These are phyloP conservation scores for Daboia siamensis DNA, from an alignment of 2,113 vertebrate genomes.

Conservation along the genomic window DNA sequence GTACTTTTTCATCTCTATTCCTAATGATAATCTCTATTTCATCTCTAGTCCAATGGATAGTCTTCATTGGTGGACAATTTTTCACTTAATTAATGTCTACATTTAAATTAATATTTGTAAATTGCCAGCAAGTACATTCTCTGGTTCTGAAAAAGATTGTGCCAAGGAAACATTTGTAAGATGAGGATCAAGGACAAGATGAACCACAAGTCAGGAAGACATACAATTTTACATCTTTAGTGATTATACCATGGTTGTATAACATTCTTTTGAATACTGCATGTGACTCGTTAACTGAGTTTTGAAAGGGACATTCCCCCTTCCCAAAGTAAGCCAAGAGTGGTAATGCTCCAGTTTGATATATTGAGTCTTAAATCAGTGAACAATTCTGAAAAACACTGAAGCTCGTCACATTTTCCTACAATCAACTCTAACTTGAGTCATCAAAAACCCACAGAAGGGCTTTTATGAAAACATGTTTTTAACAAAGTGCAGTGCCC, in stretches of 20 bases:
- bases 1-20: neutral
- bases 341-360: conserved; percentile 7
- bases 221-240: conserved; percentile 14
- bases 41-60: neutral
- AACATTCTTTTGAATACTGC: neutral
- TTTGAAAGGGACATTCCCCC: neutral
- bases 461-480: conserved; percentile 27
- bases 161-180: conserved; percentile 10
- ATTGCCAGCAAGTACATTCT: neutral
- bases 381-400: conserved; percentile 40
- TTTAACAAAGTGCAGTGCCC: conserved; percentile 31
- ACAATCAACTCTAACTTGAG: conserved; percentile 55
- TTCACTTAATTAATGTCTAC: neutral
- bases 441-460: conserved; percentile 44
- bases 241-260: conserved; percentile 9
- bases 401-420: conserved; percentile 39
- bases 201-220: conserved; percentile 6
- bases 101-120: neutral
- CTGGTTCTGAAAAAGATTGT: neutral
- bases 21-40: neutral
- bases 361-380: conserved; percentile 23
- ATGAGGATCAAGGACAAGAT: neutral
- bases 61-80: neutral
- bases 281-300: neutral
- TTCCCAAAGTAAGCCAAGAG: neutral